Evolutionary conservation across 2,888 invertebrate genomes (phyloP), one percentile per base, ranked within the genome.

Genomic region (Eudemis profundana): DNA sequence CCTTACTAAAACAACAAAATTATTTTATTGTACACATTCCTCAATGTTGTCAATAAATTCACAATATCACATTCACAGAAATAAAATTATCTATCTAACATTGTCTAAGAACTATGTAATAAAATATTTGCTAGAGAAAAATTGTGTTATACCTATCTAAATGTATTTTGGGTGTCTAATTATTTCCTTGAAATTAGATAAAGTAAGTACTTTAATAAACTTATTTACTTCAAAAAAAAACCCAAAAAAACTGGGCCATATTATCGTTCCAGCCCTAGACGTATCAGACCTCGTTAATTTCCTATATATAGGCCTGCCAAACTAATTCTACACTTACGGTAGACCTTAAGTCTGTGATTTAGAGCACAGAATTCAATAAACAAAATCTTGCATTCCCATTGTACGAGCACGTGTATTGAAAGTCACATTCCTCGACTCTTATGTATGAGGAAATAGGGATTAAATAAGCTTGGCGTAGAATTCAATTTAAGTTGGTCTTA

Each of bases 231-330:
- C n/a, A 29, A 33, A 33, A 51, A 7, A 29, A 33, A 33, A 51
- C 36, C 5, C 15, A n/a, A 3, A 19, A 15, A 42, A 27, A 42
- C 12, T 42, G 17, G 12, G 1, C 5, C 54, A 54, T 27, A 27
- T 12, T 27, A 12, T 27, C 0, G 10, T 15, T 27, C 23, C 23
- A 21, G 12, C 8, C 15, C 4, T 4, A 44, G 12, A n/a, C n/a
- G 14, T 33, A 33, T 4, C 23, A 23, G 7, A 12, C 27, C 54
- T 42, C 15, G 29, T 27, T 56, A 44, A 17, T 42, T 27, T 56
- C 8, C 29, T 44, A 56, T 56, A 44, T 44, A 42, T 44, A 56
- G 40, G 5, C n/a, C 7, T 44, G 12, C 17, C 23, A 42, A 12
- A 12, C 10, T 21, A 38, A 12, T 14, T 3, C 5, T 40, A 27